Evolutionary conservation across 1,140 invertebrate genomes (phyloP).

Genomic region (Drosophila littoralis): DNA sequence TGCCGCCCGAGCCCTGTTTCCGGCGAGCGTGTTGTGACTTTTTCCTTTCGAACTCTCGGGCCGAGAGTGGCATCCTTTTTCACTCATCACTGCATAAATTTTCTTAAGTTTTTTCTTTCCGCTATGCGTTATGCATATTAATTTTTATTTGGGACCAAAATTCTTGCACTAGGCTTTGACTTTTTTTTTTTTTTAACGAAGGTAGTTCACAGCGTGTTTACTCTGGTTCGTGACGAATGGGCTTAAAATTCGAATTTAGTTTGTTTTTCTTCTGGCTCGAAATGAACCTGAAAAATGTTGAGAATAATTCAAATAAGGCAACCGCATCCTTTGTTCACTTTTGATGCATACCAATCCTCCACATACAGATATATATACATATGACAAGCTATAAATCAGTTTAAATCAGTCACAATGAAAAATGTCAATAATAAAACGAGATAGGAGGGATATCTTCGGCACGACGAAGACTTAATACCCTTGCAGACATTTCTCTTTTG

Average conservation of each 20-base stretch:
- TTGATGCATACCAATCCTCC: too few species aligned
- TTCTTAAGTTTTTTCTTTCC: conserved; percentile 73
- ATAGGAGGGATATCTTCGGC: too few species aligned
- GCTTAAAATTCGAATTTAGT: not conserved
- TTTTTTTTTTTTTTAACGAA: conserved; percentile 37
- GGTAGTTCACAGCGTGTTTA: not conserved
- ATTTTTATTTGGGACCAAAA: conserved; percentile 41
- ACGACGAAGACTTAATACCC: too few species aligned
- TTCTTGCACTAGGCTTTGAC: conserved; percentile 27
- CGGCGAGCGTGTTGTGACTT: conserved; percentile 55
- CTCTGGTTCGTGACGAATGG: not conserved
- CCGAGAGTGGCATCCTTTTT: conserved; percentile 69
- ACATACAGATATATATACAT: too few species aligned
- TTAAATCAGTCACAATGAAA: too few species aligned
- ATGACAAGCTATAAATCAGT: too few species aligned
- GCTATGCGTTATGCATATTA: conserved; percentile 78
- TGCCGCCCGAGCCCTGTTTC: conserved; percentile 43
- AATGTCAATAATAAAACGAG: too few species aligned
- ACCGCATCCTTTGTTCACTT: too few species aligned
- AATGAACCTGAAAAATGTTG: too few species aligned
- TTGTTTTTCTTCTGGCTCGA: not conserved
- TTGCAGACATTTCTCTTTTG: too few species aligned
- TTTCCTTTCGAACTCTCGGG: conserved; percentile 20
- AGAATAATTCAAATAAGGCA: too few species aligned
- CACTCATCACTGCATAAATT: conserved; percentile 83